Percentiles rank a stretch among this genome's conserved stretches.
Evolutionary conservation across 2,888 invertebrate genomes (phyloP).

Genomic region (Thereva unica): DNA sequence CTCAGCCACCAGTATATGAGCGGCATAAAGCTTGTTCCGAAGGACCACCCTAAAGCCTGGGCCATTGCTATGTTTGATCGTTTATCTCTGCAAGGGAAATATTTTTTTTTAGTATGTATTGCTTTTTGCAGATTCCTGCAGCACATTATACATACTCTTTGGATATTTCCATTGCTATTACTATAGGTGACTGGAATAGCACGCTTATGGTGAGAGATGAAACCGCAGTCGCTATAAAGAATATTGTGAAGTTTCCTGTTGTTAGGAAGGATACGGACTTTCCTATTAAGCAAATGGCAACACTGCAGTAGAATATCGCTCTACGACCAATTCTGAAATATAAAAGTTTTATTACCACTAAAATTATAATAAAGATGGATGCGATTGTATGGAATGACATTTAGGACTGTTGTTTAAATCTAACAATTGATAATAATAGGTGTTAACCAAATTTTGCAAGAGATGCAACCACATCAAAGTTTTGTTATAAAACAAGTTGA

Average conservation of each 20-base stretch:
- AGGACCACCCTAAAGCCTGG: constrained; percentile 62
- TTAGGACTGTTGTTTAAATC: no score
- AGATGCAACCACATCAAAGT: no score
- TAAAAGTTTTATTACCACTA: not conserved
- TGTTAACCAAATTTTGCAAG: no score
- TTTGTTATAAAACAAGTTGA: no score
- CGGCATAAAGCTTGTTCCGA: constrained; percentile 60
- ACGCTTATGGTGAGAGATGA: constrained; percentile 59
- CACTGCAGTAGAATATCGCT: constrained; percentile 59
- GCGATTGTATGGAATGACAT: no score
- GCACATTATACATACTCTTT: constrained; percentile 54
- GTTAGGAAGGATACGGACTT: constrained; percentile 56
- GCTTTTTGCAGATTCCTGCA: not conserved
- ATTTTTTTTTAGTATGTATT: no score
- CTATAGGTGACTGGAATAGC: constrained; percentile 60
- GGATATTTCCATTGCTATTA: constrained; percentile 63
- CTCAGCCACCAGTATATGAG: constrained; percentile 60
- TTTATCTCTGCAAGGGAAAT: constrained; percentile 52
- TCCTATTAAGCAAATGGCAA: constrained; percentile 58
- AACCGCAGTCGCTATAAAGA: constrained; percentile 57
- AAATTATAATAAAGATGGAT: no score
- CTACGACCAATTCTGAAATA: constrained; percentile 60
- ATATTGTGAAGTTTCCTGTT: constrained; percentile 56
- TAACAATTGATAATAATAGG: no score
- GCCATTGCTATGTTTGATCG: constrained; percentile 60